A percentile compares a stretch with the other conserved stretches of the same genome.
Evolutionary conservation across 1,140 invertebrate species (phyloP).

Genomic region (Bombus fervidus): DNA sequence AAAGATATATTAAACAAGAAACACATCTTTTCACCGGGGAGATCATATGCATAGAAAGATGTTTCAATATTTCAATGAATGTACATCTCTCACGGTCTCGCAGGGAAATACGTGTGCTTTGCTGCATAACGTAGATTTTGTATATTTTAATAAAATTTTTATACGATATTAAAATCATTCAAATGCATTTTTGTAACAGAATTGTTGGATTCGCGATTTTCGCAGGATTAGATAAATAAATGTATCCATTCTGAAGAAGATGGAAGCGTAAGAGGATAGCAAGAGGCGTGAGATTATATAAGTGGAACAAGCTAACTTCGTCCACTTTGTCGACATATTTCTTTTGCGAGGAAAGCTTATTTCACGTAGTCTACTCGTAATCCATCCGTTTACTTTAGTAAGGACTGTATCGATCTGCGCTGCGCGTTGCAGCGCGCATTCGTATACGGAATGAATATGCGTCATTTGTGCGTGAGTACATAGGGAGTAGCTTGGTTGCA

Average conservation of each 20-base stretch:
- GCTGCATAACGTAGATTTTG: no score
- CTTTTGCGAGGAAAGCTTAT: conserved; percentile 34
- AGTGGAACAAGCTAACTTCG: background rate
- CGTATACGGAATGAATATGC: conserved; percentile 58
- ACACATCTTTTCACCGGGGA: background rate
- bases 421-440: conserved; percentile 48
- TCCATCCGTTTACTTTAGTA: conserved; percentile 69
- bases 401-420: conserved; percentile 63
- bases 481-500: background rate
- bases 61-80: background rate
- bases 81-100: no score
- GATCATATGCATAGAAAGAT: background rate
- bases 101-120: no score
- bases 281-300: background rate
- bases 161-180: no score
- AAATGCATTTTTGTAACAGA: no score
- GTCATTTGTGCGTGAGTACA: conserved; percentile 34
- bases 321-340: background rate
- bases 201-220: background rate
- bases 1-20: background rate
- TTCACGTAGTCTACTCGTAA: conserved; percentile 60
- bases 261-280: background rate
- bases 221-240: conserved; percentile 10
- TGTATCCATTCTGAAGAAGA: background rate
- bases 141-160: no score